Evolutionary conservation across 2,797 vertebrate species (phyloP).

Genomic region (Rhabdophis nuchalis): DNA sequence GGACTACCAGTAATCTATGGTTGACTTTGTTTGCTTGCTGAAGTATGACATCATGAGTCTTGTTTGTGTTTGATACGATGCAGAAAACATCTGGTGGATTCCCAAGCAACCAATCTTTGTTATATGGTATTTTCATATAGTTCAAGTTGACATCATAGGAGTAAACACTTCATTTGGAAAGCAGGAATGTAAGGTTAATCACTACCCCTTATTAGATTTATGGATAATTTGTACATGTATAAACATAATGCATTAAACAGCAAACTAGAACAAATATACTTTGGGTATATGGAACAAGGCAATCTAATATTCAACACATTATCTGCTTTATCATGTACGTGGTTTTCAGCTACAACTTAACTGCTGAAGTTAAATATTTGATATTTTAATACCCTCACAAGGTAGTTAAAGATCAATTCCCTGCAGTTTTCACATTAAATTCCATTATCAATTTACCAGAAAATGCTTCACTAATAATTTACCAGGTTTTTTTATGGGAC

Average conservation of each 20-base stretch:
- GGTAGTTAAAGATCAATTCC: conserved; percentile 48
- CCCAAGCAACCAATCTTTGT: neutral
- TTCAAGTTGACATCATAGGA: neutral
- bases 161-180: neutral
- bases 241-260: neutral
- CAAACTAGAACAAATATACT: neutral
- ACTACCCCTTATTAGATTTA: neutral
- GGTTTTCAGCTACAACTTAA: neutral
- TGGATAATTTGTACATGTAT: neutral
- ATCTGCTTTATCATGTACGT: neutral
- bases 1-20: neutral
- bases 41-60: neutral
- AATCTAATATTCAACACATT: neutral
- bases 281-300: neutral
- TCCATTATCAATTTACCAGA: conserved; percentile 56
- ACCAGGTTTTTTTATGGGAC: conserved; percentile 59
- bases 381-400: neutral
- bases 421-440: conserved; percentile 59
- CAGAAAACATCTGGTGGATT: neutral
- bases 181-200: neutral
- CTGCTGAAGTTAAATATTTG: neutral
- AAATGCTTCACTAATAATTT: conserved; percentile 56
- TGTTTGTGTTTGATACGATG: neutral
- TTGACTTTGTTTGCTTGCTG: neutral
- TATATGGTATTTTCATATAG: neutral